Evolutionary conservation across 2,797 vertebrate genomes (phyloP).

Genomic region (Poecile montanus): DNA sequence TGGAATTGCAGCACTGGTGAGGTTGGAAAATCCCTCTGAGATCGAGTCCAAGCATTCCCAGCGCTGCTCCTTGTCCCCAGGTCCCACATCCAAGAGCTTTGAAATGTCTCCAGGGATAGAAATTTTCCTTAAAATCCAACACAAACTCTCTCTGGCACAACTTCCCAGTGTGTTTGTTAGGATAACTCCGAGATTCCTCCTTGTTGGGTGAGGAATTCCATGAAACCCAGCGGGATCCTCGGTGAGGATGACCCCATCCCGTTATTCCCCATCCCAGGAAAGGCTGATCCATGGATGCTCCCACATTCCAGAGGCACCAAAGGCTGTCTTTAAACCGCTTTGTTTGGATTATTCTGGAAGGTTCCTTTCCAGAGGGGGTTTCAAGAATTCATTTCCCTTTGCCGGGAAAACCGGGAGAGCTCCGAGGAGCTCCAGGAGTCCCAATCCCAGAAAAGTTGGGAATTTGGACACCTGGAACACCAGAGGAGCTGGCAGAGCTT

Average conservation of each 20-base stretch:
- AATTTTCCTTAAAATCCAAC: not conserved
- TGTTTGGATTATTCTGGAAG: not conserved
- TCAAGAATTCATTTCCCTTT: not conserved
- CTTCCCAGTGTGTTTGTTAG: not conserved
- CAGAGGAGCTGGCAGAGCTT: not conserved
- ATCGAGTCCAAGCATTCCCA: not conserved
- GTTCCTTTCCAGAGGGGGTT: not conserved
- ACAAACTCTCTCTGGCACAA: not conserved
- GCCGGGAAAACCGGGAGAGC: not conserved
- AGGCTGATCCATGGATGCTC: not conserved
- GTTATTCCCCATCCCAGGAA: not conserved
- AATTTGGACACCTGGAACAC: not conserved
- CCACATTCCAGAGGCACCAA: not conserved
- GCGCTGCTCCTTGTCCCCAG: not conserved
- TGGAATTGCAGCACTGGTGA: not conserved
- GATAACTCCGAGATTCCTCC: not conserved
- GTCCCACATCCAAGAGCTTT: not conserved
- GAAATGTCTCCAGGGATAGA: not conserved
- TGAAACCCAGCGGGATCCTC: not conserved
- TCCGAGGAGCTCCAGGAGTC: not conserved
- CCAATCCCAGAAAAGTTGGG: not conserved
- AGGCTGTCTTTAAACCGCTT: not conserved
- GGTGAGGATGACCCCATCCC: not conserved
- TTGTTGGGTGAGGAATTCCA: accelerated
- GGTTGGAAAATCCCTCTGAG: not conserved